Evolutionary conservation across 2,113 vertebrate species (phyloP).

Genomic region (Eptesicus fuscus): DNA sequence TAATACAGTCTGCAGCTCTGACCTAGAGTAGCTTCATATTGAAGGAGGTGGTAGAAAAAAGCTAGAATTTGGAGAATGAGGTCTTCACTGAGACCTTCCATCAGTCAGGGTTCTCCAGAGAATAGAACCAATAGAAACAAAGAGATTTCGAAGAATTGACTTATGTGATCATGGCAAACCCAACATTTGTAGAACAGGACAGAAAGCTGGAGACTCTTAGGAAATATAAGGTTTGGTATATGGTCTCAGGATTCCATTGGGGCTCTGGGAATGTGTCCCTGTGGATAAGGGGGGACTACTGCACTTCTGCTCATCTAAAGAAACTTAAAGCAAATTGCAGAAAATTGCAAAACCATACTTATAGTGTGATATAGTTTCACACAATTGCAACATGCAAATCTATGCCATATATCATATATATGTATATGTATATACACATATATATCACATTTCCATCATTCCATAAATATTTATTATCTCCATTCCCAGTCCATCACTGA

Average conservation of each 20-base stretch:
- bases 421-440: not conserved
- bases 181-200: not conserved
- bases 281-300: not conserved
- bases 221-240: no score
- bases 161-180: not conserved
- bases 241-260: not conserved
- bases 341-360: not conserved
- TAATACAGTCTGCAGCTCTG: fast-evolving
- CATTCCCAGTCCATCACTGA: not conserved
- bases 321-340: not conserved
- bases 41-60: not conserved
- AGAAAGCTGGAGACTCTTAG: not conserved
- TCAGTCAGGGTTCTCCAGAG: not conserved
- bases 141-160: not conserved
- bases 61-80: not conserved
- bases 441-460: not conserved
- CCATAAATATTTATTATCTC: not conserved
- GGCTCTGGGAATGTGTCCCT: not conserved
- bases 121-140: not conserved
- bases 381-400: not conserved
- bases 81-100: not conserved
- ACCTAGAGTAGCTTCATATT: fast-evolving
- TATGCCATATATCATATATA: not conserved
- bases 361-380: not conserved
- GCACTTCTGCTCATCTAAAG: not conserved